Evolutionary conservation across 64 coral and sea anemone genomes (phyloP).

Genomic region (Stylophora pistillata): DNA sequence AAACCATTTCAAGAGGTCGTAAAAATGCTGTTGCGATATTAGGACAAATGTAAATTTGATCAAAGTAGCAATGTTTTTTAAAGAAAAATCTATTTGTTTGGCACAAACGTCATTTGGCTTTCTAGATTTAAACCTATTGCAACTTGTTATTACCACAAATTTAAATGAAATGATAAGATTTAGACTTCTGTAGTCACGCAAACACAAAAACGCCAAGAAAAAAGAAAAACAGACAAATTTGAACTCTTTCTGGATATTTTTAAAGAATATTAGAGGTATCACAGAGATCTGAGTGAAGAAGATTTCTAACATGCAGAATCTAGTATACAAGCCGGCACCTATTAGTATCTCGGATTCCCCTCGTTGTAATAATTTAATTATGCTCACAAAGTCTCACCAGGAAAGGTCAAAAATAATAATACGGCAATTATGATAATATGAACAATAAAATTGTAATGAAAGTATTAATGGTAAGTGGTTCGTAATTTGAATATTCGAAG

Average conservation of each 20-base stretch:
- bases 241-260: too few relatives aligned
- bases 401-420: background rate
- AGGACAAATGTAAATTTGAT: constrained; percentile 32
- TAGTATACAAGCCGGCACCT: too few relatives aligned
- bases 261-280: background rate
- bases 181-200: background rate
- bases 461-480: too few relatives aligned
- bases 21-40: constrained; percentile 34
- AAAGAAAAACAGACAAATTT: background rate
- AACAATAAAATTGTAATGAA: too few relatives aligned
- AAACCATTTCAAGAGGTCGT: constrained; percentile 40
- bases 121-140: background rate
- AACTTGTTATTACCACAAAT: background rate
- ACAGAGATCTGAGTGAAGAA: too few relatives aligned
- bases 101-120: background rate
- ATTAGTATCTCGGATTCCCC: background rate
- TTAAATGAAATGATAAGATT: background rate
- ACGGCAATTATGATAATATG: background rate
- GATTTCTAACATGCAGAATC: too few relatives aligned
- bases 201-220: background rate
- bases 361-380: background rate
- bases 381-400: background rate
- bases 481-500: too few relatives aligned
- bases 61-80: background rate
- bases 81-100: constrained; percentile 18